Evolutionary conservation across 1,140 invertebrate genomes (phyloP).

Genomic region (Apocrypta bakeri): DNA sequence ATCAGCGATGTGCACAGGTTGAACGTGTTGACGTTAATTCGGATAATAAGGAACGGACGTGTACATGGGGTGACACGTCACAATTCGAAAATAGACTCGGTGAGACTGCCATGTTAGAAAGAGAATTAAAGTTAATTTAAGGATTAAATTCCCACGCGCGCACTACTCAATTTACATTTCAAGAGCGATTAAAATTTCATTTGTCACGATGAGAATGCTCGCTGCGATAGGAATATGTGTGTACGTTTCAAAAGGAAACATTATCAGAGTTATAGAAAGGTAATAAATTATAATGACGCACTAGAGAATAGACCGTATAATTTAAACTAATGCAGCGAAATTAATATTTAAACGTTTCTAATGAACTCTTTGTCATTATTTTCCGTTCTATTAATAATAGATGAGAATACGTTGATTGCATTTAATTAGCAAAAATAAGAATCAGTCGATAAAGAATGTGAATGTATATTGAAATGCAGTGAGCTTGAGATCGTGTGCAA

Average conservation of each 20-base stretch:
- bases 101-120: not conserved
- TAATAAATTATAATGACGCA: not conserved
- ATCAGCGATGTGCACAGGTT: not conserved
- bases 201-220: not conserved
- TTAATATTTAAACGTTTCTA: not conserved
- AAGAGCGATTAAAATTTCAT: conserved; percentile 33
- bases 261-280: not conserved
- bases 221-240: not conserved
- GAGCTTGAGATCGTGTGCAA: too few relatives aligned
- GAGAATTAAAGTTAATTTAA: conserved; percentile 44
- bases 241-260: not conserved
- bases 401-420: too few relatives aligned
- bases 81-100: conserved; percentile 13
- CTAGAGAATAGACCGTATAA: not conserved
- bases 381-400: too few relatives aligned
- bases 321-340: not conserved
- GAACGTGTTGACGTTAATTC: conserved; percentile 39
- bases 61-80: not conserved
- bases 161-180: conserved; percentile 30
- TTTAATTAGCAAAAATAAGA: too few relatives aligned
- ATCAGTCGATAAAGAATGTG: too few relatives aligned
- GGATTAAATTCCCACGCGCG: conserved; percentile 30
- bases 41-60: conserved; percentile 28
- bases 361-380: too few relatives aligned
- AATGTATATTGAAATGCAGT: too few relatives aligned